Conservation (phyloP, 2,113 vertebrate genomes). For the Oostethus manadensis region DNA sequence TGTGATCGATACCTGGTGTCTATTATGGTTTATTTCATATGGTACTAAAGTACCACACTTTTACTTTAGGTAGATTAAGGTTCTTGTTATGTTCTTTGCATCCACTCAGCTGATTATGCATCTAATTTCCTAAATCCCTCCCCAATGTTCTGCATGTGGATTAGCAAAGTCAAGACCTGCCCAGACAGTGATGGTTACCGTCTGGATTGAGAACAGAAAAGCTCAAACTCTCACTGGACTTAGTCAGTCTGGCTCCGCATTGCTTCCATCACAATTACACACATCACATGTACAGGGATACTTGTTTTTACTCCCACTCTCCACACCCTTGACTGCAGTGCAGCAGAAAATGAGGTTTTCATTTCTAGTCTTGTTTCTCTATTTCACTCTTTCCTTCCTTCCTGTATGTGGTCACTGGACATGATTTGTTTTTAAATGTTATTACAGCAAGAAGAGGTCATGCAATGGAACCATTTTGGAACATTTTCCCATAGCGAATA, state of each 20-base stretch:
- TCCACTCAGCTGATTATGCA: no score
- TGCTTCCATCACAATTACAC: constrained; percentile 18
- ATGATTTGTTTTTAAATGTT: background rate
- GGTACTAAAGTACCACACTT: no score
- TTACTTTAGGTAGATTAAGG: no score
- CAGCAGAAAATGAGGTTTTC: constrained; percentile 64
- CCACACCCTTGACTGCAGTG: constrained; percentile 56
- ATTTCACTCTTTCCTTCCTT: constrained; percentile 33
- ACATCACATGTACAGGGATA: constrained; percentile 16
- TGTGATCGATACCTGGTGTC: no score
- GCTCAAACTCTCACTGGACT: constrained; percentile 39
- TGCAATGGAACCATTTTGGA: no score
- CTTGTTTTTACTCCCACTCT: constrained; percentile 60
- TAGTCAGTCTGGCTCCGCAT: constrained; percentile 26
- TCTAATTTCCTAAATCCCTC: background rate
- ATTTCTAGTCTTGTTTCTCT: constrained; percentile 41
- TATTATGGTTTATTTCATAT: no score
- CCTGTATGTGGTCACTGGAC: constrained; percentile 26
- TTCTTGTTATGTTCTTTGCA: no score
- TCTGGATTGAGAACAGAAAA: constrained; percentile 17
- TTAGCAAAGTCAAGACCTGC: constrained; percentile 5
- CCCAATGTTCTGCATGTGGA: constrained; percentile 14
- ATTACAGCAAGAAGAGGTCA: constrained; percentile 11
- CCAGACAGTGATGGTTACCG: no score
- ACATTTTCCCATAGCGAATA: no score